Base-by-base conservation (phyloP, 2,888 invertebrate species). In the Carterocephalus palaemon region DNA sequence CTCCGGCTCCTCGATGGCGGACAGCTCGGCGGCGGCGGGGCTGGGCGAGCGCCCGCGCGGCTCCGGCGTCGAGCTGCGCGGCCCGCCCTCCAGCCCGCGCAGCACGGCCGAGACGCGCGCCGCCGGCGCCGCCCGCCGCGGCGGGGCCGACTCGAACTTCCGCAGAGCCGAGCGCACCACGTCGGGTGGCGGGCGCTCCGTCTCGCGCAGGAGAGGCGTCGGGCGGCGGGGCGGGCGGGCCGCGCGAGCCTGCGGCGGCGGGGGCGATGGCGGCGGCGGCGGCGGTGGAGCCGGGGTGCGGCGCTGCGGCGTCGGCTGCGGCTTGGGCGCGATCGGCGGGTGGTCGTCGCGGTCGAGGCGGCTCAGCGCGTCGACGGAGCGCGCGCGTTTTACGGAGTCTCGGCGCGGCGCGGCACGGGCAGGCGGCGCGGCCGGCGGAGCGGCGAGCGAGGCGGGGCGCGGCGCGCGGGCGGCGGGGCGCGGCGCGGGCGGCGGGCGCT, bases 161-260 rank as follows among this genome's bases (percentile, higher is more conserved):
- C 92, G 90, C 51, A 95, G 89, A 7, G 95, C 93, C 49, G 95
- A 92, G 61, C 94, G 94, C 48, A 97, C 97, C 54, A 96, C 91
- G 84, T 97, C 96, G 1, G 93, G 93, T 9, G 96, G 96, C 1
- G 97, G 97, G 34, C 95, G 88, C 63, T 95, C 95, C 7, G 90
- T 90, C 54, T 92, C 93, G 58, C 90, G 90, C 61, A 93, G 88
- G 32, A 92, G 80, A 1, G 92, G 92, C 31, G 84, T 88, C 57
- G 91, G 88, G 60, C 89, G 89, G 50, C 57, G 77, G 58, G 57
- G 81, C 53, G 60, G 80, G 53, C 47, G 75, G 59, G 9, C 72
- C 59, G 36, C 65, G 62, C 46, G 78, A 60, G 88, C 92, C 54
- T 82, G 88, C 57, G 89, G 86, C 90, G 56, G 68, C 19, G 47